Evolutionary conservation across 2,113 vertebrate species (phyloP).

Genomic region (Columbina picui): DNA sequence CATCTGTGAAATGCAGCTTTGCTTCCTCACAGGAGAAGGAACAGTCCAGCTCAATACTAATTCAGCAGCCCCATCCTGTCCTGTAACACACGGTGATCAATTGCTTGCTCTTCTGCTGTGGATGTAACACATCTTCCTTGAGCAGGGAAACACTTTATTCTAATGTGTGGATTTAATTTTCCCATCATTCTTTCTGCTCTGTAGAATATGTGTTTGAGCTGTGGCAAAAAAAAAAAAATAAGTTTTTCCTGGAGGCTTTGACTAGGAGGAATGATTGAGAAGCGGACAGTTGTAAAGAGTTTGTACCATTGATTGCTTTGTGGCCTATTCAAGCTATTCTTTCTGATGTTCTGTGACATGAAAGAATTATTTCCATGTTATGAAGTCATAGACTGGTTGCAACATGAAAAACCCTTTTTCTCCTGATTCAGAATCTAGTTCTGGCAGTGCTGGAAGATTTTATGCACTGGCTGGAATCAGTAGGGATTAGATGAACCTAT

Average conservation of each 20-base stretch:
- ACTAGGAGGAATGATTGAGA: not conserved
- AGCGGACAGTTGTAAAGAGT: not conserved
- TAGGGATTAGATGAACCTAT: not conserved
- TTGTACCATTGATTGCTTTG: not conserved
- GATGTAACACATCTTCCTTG: not conserved
- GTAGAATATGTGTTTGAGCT: not conserved
- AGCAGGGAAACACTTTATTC: not conserved
- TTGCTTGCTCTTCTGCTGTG: not conserved
- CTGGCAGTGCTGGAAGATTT: not conserved
- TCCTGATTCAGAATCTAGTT: not conserved
- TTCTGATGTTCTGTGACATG: not conserved
- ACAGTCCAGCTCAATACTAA: conserved; percentile 8
- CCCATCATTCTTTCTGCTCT: not conserved
- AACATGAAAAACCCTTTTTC: not conserved
- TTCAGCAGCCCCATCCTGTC: conserved; percentile 1
- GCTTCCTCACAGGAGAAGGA: not conserved
- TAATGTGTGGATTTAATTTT: conserved; percentile 36
- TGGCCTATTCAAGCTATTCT: not conserved
- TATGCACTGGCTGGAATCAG: not conserved
- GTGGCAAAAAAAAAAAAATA: not conserved
- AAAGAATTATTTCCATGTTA: not conserved
- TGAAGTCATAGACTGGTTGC: not conserved
- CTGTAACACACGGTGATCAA: not conserved
- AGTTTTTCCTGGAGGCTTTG: not conserved
- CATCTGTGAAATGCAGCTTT: conserved; percentile 16